A percentile compares a stretch with the other conserved stretches of the same genome.
These are phyloP conservation scores for Stegophylla sp. DNA, from an alignment of 2,888 invertebrate species.

Conservation along the genomic window DNA sequence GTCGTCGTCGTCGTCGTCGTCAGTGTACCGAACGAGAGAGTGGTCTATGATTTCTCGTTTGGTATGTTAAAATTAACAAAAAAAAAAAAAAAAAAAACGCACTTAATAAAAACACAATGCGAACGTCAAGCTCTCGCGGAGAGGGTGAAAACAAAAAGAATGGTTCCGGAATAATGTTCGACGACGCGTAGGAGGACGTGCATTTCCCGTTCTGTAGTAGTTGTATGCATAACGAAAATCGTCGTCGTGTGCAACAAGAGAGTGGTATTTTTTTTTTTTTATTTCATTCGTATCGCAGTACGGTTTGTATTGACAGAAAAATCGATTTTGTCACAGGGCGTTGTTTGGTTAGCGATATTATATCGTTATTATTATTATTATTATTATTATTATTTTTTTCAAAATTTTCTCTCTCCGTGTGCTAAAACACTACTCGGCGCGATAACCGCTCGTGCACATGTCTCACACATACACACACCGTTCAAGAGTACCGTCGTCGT, in stretches of 20 bases:
- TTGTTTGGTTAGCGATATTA: slow-evolving; percentile 12
- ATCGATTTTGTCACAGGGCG: slow-evolving; percentile 22
- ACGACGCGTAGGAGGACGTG: background rate
- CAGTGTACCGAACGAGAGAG: slow-evolving; percentile 18
- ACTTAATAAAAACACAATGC: slow-evolving; percentile 3
- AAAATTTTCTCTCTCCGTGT: background rate
- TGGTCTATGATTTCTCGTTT: slow-evolving; percentile 13
- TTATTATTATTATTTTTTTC: too few relatives aligned
- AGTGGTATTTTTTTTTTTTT: background rate
- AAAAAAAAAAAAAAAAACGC: too few relatives aligned
- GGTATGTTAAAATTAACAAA: background rate
- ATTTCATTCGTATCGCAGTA: slow-evolving; percentile 14
- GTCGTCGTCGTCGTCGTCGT: background rate
- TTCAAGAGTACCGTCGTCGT: slow-evolving; percentile 14
- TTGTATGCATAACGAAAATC: slow-evolving; percentile 22
- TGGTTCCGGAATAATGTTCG: background rate
- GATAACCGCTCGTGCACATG: background rate
- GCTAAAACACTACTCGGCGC: background rate
- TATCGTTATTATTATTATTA: background rate
- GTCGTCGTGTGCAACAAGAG: slow-evolving; percentile 35
- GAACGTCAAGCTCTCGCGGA: slow-evolving; percentile 19
- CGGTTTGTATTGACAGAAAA: slow-evolving; percentile 32
- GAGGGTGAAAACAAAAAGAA: slow-evolving; percentile 8
- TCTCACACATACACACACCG: slow-evolving; percentile 7
- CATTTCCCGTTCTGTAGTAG: background rate